Evolutionary conservation across 1,140 invertebrate species (phyloP).

Genomic region (Glomeris maerens): DNA sequence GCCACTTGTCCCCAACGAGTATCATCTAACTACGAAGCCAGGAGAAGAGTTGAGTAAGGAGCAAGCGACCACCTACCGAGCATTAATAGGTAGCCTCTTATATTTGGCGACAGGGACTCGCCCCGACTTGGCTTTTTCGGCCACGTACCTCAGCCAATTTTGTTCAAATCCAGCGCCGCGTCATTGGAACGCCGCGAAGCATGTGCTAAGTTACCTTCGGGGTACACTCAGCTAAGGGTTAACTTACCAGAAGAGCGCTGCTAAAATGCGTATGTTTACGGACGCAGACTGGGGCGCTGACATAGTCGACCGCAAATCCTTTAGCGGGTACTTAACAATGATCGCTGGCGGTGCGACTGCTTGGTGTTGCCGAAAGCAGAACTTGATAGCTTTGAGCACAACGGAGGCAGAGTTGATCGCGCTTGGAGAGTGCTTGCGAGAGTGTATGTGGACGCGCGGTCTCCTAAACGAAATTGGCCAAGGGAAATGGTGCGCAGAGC

Average conservation of each 20-base stretch:
- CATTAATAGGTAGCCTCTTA: neutral
- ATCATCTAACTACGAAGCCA: too few relatives aligned
- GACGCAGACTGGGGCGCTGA: too few relatives aligned
- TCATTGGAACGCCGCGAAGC: neutral
- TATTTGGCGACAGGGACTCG: neutral
- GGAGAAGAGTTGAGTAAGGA: too few relatives aligned
- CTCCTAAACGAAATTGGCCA: neutral
- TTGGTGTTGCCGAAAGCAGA: conserved; percentile 36
- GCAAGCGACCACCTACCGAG: too few relatives aligned
- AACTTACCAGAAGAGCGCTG: too few relatives aligned
- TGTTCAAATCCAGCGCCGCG: neutral
- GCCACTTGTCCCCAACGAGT: too few relatives aligned
- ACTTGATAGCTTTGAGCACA: conserved; percentile 31
- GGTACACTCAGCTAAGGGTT: neutral
- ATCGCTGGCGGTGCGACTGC: conserved; percentile 29
- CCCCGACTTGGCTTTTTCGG: neutral
- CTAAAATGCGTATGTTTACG: too few relatives aligned
- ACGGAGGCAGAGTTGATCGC: conserved; percentile 35
- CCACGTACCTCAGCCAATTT: conserved; percentile 1
- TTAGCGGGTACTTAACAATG: conserved; percentile 27
- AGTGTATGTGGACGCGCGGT: conserved; percentile 28
- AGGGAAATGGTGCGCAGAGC: neutral
- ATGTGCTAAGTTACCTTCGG: neutral
- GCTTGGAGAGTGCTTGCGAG: conserved; percentile 26
- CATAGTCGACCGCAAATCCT: conserved; percentile 16